These are phyloP conservation scores for Patiria miniata DNA, from an alignment of 35 echinoderm and acorn worm genomes.

Conservation along the genomic window DNA sequence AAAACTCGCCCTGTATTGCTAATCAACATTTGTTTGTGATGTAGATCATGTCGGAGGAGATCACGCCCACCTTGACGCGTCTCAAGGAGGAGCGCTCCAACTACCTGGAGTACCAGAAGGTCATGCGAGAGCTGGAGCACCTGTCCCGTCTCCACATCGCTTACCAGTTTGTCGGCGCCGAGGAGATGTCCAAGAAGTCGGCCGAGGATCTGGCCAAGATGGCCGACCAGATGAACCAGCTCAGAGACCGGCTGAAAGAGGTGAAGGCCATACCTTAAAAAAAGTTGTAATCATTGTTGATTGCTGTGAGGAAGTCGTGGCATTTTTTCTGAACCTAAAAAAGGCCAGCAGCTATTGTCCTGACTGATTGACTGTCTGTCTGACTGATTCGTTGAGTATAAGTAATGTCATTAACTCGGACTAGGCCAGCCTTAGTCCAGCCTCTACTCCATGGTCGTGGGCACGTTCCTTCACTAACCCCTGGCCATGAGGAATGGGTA, in stretches of 20 bases:
- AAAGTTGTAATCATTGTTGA: too few species aligned
- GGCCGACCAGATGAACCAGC: constrained; percentile 57
- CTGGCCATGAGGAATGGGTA: too few species aligned
- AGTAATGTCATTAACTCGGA: too few species aligned
- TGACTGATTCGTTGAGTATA: too few species aligned
- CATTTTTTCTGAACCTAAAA: too few species aligned
- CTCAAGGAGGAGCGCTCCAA: constrained; percentile 94
- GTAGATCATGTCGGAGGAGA: constrained; percentile 95
- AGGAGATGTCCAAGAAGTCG: constrained; percentile 82
- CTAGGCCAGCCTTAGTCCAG: too few species aligned
- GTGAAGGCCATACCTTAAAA: constrained; percentile 26
- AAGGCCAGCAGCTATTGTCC: too few species aligned
- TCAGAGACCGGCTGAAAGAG: constrained; percentile 83
- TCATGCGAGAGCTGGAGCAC: constrained; percentile 94
- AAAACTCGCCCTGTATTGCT: too few species aligned
- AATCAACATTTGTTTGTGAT: not conserved
- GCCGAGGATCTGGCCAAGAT: constrained; percentile 82
- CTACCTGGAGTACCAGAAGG: constrained; percentile 98
- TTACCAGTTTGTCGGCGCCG: constrained; percentile 94
- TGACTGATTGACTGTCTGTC: too few species aligned
- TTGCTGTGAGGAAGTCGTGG: too few species aligned
- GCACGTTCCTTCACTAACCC: too few species aligned
- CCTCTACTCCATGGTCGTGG: too few species aligned
- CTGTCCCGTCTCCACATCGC: constrained; percentile 86
- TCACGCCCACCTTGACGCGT: constrained; percentile 84